Conservation (phyloP, 2,888 invertebrate genomes). For the Lampropteryx suffumata region DNA sequence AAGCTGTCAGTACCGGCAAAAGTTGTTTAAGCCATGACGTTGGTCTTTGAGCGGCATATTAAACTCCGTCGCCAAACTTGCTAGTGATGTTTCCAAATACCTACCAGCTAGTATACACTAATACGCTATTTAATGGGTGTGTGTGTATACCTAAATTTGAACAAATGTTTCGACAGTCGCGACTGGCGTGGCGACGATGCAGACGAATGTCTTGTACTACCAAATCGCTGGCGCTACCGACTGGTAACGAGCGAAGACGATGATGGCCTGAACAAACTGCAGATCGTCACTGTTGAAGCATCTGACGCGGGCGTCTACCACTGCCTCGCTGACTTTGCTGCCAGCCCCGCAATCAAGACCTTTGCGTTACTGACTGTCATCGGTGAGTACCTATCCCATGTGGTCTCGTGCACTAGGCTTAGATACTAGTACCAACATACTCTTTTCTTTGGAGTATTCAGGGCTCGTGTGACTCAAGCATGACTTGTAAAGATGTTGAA, state of each 20-base stretch:
- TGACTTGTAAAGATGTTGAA: not conserved
- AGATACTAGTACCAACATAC: too few relatives aligned
- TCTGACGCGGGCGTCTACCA: conserved; percentile 66
- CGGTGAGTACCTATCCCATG: conserved; percentile 43
- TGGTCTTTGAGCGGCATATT: too few relatives aligned
- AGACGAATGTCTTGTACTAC: conserved; percentile 8
- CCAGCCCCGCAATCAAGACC: conserved; percentile 66
- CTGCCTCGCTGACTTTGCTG: conserved; percentile 67
- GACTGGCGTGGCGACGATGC: conserved; percentile 60
- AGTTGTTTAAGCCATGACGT: too few relatives aligned
- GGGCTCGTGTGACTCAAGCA: not conserved
- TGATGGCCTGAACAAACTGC: conserved; percentile 51
- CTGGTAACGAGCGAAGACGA: conserved; percentile 52
- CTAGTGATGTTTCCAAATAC: too few relatives aligned
- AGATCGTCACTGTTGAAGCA: conserved; percentile 53
- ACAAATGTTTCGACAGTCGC: too few relatives aligned
- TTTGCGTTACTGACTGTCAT: conserved; percentile 60
- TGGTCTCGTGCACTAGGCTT: too few relatives aligned
- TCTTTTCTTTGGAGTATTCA: not conserved
- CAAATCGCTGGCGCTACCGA: conserved; percentile 51
- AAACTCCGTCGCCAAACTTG: too few relatives aligned
- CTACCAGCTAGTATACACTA: too few relatives aligned
- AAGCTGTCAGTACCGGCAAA: too few relatives aligned
- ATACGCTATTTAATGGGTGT: too few relatives aligned
- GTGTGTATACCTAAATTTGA: too few relatives aligned